Evolutionary conservation across 2,113 vertebrate genomes (phyloP).

Genomic region (Alethe diademata): DNA sequence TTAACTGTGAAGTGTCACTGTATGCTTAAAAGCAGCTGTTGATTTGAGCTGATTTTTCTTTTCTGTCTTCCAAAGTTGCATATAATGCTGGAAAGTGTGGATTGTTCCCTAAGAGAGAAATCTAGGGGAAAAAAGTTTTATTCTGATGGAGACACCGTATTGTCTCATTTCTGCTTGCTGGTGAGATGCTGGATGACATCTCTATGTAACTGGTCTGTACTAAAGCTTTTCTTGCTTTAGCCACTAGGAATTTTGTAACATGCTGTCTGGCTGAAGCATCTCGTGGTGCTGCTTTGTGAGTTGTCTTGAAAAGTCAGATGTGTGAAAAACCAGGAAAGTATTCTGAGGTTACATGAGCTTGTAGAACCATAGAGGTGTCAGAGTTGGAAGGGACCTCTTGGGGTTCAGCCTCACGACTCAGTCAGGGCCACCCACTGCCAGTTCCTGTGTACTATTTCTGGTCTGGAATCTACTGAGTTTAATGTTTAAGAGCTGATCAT

Average conservation of each 20-base stretch:
- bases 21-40: background rate
- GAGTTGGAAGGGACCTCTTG: background rate
- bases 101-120: background rate
- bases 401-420: background rate
- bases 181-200: background rate
- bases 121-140: background rate
- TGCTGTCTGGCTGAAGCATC: background rate
- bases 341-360: background rate
- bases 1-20: background rate
- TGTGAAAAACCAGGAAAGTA: background rate
- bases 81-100: background rate
- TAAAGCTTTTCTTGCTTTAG: background rate
- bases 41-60: background rate
- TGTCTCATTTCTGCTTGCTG: background rate
- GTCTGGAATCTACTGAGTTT: background rate
- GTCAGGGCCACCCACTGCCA: background rate
- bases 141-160: background rate
- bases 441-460: background rate
- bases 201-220: background rate
- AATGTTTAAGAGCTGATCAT: background rate
- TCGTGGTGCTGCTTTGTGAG: background rate
- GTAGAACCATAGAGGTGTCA: background rate
- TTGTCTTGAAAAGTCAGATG: background rate
- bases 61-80: background rate
- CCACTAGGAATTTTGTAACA: background rate